Percentiles rank a stretch among this genome's conserved stretches.
Evolutionary conservation across 2,113 vertebrate species (phyloP).

Genomic region (Psammodynastes pulverulentus): DNA sequence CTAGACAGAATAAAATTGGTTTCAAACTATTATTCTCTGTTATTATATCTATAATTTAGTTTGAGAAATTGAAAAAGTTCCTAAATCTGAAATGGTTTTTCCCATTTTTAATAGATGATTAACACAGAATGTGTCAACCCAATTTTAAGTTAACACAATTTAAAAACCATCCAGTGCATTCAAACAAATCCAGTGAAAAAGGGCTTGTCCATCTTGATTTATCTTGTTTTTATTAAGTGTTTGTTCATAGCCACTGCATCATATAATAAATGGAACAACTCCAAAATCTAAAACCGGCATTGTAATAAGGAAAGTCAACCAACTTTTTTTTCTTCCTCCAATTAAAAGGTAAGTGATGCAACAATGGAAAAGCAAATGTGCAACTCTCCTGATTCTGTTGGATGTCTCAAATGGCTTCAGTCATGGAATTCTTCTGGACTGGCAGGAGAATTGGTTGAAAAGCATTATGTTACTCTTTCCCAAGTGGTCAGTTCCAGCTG

Average conservation of each 20-base stretch:
- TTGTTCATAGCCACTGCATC: neutral
- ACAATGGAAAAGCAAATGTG: neutral
- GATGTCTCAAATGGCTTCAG: neutral
- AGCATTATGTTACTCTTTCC: neutral
- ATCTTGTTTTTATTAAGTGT: neutral
- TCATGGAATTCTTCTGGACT: neutral
- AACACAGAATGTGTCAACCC: neutral
- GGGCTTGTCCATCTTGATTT: accelerated
- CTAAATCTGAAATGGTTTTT: too few species aligned
- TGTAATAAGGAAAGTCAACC: neutral
- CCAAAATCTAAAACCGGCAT: neutral
- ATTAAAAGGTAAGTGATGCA: conserved; percentile 9
- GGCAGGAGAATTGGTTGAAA: neutral
- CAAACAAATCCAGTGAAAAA: neutral
- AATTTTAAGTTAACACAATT: too few species aligned
- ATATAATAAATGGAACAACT: neutral
- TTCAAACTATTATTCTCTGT: conserved; percentile 29
- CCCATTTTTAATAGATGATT: neutral
- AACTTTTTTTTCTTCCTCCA: neutral
- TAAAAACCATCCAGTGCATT: neutral
- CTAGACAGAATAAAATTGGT: neutral
- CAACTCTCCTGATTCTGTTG: neutral
- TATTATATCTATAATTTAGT: neutral
- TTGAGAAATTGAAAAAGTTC: neutral
- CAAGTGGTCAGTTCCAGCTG: neutral